phyloP scores from a whole-genome alignment of 2,888 invertebrate genomes.

The Drosophila barbarae region DNA sequence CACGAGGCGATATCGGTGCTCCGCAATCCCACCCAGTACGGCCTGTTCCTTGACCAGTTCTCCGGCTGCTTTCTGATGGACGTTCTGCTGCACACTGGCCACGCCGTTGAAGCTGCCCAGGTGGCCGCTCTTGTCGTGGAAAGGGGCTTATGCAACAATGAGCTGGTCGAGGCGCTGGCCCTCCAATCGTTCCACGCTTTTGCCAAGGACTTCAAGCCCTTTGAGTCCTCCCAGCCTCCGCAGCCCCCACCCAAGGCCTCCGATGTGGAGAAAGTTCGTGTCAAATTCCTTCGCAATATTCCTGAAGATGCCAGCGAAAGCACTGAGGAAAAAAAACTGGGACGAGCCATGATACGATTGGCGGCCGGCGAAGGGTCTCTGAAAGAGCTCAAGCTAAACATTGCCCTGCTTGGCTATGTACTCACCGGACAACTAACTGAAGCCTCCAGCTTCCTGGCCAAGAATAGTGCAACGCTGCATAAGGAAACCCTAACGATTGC shows the following conservation, averaged over 20 bases:
- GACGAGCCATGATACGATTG: slow-evolving; percentile 43
- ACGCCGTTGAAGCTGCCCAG: slow-evolving; percentile 87
- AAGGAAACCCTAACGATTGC: slow-evolving; percentile 36
- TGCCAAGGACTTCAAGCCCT: slow-evolving; percentile 79
- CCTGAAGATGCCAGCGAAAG: slow-evolving; percentile 93
- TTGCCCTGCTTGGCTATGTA: slow-evolving; percentile 84
- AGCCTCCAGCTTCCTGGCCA: slow-evolving; percentile 24
- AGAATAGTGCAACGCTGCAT: slow-evolving; percentile 13
- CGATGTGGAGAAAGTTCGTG: slow-evolving; percentile 84
- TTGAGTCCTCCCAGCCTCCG: slow-evolving; percentile 36
- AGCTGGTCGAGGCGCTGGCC: slow-evolving; percentile 85
- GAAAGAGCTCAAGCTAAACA: slow-evolving; percentile 81
- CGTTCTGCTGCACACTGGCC: slow-evolving; percentile 85
- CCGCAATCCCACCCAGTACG: slow-evolving; percentile 91
- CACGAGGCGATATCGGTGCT: slow-evolving; percentile 85
- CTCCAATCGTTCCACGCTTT: slow-evolving; percentile 88
- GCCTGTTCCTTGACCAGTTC: slow-evolving; percentile 92
- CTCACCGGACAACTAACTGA: slow-evolving; percentile 85
- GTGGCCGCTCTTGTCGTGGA: slow-evolving; percentile 90
- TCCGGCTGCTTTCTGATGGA: slow-evolving; percentile 90
- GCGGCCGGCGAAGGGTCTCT: slow-evolving; percentile 34
- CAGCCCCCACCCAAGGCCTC: slow-evolving; percentile 78
- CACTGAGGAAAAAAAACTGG: slow-evolving; percentile 71
- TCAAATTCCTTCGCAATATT: slow-evolving; percentile 89
- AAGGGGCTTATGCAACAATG: slow-evolving; percentile 91